Conservation (phyloP, 2,797 vertebrate genomes). For the Myripristis murdjan region DNA sequence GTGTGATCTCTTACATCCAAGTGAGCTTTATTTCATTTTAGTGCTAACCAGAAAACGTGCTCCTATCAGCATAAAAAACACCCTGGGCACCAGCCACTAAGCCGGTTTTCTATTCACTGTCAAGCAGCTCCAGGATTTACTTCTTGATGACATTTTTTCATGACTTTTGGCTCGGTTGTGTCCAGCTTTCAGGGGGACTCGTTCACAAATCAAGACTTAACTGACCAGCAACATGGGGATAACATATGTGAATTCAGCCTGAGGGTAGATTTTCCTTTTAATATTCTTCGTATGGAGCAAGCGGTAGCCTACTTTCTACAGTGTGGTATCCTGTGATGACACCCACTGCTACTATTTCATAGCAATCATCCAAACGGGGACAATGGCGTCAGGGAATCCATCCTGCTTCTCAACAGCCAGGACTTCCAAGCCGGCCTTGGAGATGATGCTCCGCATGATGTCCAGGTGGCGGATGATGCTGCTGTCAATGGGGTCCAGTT, state of each 20-base stretch:
- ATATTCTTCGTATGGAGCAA: not conserved
- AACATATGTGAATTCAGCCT: slow-evolving; percentile 25
- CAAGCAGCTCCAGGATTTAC: slow-evolving; percentile 21
- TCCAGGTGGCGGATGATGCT: slow-evolving; percentile 94
- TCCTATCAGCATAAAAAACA: slow-evolving; percentile 23
- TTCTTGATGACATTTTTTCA: slow-evolving; percentile 1
- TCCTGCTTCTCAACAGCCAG: slow-evolving; percentile 89
- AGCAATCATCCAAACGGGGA: slow-evolving; percentile 96
- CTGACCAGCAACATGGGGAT: not conserved
- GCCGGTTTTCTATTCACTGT: not conserved
- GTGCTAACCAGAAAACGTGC: not conserved
- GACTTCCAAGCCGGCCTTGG: slow-evolving; percentile 89
- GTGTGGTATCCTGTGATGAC: not conserved
- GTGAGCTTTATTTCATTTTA: slow-evolving; percentile 31
- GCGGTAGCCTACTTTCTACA: slow-evolving; percentile 5
- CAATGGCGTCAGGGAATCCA: slow-evolving; percentile 92
- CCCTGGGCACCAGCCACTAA: slow-evolving; percentile 2
- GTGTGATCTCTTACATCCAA: slow-evolving; percentile 13
- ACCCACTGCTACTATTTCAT: slow-evolving; percentile 77
- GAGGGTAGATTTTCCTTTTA: slow-evolving; percentile 2
- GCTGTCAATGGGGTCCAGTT: slow-evolving; percentile 92
- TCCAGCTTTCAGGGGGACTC: not conserved
- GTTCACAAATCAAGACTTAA: not conserved
- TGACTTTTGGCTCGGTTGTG: not conserved
- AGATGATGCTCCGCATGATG: slow-evolving; percentile 90